Conservation (phyloP, 2,113 vertebrate genomes). For the Glaucomys volans region DNA sequence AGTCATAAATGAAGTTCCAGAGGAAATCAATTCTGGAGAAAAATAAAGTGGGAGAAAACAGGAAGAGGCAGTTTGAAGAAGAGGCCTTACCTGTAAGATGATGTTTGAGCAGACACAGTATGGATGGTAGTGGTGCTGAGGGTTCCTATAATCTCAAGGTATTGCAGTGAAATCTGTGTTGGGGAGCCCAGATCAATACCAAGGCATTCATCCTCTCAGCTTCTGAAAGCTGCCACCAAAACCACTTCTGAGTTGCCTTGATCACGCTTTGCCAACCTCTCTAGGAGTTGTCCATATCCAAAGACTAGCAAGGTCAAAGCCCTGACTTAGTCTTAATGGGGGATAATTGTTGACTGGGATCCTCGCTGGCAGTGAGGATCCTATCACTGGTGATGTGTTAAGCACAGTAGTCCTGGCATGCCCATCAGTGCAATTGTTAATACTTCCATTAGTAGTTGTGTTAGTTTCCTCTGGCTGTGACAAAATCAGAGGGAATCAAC, state of each 20-base stretch:
- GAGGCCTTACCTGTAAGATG: not conserved
- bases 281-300: not conserved
- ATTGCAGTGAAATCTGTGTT: not conserved
- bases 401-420: not conserved
- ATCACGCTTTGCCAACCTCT: not conserved
- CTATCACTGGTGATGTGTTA: not conserved
- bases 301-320: not conserved
- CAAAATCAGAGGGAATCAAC: not conserved
- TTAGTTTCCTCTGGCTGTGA: not conserved
- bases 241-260: not conserved
- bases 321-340: not conserved
- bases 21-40: not conserved
- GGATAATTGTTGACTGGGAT: not conserved
- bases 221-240: conserved; percentile 25
- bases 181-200: not conserved
- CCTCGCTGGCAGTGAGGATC: not conserved
- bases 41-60: not conserved
- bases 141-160: not conserved
- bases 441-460: not conserved
- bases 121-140: not conserved
- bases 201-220: not conserved
- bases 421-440: not conserved
- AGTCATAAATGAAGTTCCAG: not conserved
- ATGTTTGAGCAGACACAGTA: not conserved
- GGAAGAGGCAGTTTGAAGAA: not conserved